Evolutionary conservation across 2,797 vertebrate genomes (phyloP).

Genomic region (Falco berigora): DNA sequence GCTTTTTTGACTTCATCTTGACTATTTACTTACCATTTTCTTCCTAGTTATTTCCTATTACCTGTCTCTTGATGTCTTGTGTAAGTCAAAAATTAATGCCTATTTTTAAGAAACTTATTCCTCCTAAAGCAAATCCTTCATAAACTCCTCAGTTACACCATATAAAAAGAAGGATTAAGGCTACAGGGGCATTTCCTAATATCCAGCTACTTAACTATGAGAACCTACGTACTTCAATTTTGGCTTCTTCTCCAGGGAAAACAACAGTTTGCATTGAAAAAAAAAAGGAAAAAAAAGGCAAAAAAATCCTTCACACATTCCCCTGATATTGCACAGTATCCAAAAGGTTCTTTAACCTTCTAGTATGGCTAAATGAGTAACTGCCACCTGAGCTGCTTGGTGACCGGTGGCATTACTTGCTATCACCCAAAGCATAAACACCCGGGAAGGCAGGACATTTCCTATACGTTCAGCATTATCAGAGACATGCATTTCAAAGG

Average conservation of each 20-base stretch:
- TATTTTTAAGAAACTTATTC: not conserved
- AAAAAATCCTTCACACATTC: not conserved
- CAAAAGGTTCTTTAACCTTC: not conserved
- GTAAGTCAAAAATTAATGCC: not conserved
- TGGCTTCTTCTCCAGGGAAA: not conserved
- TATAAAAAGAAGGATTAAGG: not conserved
- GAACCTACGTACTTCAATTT: not conserved
- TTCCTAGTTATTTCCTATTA: not conserved
- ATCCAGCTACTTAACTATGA: not conserved
- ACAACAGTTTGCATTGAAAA: not conserved
- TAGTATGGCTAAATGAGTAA: not conserved
- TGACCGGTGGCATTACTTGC: not conserved
- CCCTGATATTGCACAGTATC: not conserved
- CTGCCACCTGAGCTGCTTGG: not conserved
- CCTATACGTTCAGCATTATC: not conserved
- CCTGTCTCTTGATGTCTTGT: not conserved
- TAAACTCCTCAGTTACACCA: not conserved
- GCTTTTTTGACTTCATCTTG: not conserved
- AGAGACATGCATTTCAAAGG: not conserved
- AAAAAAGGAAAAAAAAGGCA: not conserved
- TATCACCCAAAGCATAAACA: not conserved
- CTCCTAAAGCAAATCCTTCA: not conserved
- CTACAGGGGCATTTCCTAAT: not conserved
- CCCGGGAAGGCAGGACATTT: not conserved
- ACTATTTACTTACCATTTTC: not conserved